Percentiles rank a stretch among this genome's conserved stretches.
Conservation (phyloP, 2,797 vertebrate genomes). For the Acanthurus lineatus region DNA sequence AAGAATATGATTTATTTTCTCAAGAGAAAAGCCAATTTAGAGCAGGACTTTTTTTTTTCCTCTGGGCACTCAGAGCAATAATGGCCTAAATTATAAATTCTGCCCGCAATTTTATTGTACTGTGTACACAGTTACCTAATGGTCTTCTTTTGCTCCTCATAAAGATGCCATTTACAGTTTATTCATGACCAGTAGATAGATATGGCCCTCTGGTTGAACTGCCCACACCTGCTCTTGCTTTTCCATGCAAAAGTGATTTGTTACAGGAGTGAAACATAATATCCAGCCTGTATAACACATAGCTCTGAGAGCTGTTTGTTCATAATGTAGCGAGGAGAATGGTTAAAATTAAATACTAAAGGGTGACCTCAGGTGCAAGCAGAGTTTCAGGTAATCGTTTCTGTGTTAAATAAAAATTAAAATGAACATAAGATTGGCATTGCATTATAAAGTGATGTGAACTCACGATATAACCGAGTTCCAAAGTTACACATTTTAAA, state of each 20-base stretch:
- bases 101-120: neutral
- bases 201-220: conserved; percentile 9
- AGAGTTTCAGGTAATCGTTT: neutral
- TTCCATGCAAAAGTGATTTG: conserved; percentile 12
- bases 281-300: conserved; percentile 6
- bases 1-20: conserved; percentile 54
- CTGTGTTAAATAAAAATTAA: neutral
- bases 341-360: conserved; percentile 23
- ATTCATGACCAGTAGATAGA: conserved; percentile 22
- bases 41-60: conserved; percentile 29
- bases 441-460: no score
- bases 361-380: conserved; percentile 13
- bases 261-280: conserved; percentile 12
- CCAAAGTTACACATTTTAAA: no score
- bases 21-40: conserved; percentile 24
- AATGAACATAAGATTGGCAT: neutral
- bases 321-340: conserved; percentile 2
- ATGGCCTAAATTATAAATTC: conserved; percentile 51
- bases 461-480: no score
- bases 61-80: conserved; percentile 32
- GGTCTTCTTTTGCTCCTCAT: conserved; percentile 17
- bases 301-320: conserved; percentile 8
- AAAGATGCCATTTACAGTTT: conserved; percentile 2
- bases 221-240: conserved; percentile 29
- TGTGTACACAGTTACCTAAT: neutral